A percentile compares a stretch with the other conserved stretches of the same genome.
Evolutionary conservation across 1,140 invertebrate genomes (phyloP).

Genomic region (Temnothorax curvispinosus): DNA sequence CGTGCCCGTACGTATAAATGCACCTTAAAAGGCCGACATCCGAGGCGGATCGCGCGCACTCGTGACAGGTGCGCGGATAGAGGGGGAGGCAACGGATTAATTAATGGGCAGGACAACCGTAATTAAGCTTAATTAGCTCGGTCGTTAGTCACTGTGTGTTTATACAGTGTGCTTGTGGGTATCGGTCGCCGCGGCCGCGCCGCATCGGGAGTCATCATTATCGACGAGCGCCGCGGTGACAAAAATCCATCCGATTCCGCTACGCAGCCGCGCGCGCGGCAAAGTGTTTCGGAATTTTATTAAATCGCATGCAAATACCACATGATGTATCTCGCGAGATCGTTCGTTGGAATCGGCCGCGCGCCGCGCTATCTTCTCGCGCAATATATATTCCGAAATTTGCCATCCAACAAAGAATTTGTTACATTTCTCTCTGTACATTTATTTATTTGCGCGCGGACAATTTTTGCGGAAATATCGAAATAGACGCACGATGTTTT

Average conservation of each 20-base stretch:
- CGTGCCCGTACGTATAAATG: conserved; percentile 23
- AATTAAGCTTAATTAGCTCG: conserved; percentile 73
- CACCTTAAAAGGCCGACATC: conserved; percentile 54
- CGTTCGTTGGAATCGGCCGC: conserved; percentile 3
- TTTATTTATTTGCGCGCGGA: conserved; percentile 31
- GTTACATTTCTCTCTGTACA: background rate
- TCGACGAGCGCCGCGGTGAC: conserved; percentile 6
- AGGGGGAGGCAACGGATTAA: conserved; percentile 64
- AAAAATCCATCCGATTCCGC: conserved; percentile 31
- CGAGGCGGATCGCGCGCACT: conserved; percentile 27
- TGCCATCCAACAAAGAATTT: conserved; percentile 6
- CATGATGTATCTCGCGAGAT: background rate
- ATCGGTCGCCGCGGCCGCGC: conserved; percentile 25
- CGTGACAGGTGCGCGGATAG: conserved; percentile 33
- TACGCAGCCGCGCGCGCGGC: background rate
- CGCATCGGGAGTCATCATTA: conserved; percentile 46
- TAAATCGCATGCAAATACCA: too few relatives aligned
- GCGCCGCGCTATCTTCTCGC: background rate
- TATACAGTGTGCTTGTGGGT: conserved; percentile 44
- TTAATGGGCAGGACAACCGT: conserved; percentile 67
- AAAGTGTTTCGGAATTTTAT: conserved; percentile 39
- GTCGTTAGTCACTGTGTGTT: conserved; percentile 61
- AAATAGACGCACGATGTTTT: conserved; percentile 2
- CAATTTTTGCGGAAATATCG: conserved; percentile 31
- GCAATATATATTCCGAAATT: conserved; percentile 5